A percentile compares a stretch with the other conserved stretches of the same genome.
phyloP scores from a whole-genome alignment of 2,888 invertebrate species.

The Thera britannica region DNA sequence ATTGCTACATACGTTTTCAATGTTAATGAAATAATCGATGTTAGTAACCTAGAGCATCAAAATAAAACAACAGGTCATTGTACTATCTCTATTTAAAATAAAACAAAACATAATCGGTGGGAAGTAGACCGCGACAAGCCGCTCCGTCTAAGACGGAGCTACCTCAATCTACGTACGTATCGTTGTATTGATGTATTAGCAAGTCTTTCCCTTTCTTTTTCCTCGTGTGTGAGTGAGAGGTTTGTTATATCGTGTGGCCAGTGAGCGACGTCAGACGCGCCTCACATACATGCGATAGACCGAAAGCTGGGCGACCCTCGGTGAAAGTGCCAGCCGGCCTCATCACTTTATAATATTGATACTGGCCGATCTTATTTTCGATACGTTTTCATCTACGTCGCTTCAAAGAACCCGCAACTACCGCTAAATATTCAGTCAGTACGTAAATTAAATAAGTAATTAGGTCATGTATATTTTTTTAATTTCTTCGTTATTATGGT shows the following conservation, averaged over 20 bases:
- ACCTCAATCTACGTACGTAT: slow-evolving; percentile 47
- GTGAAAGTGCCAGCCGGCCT: slow-evolving; percentile 77
- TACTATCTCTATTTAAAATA: slow-evolving; percentile 57
- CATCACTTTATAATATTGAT: slow-evolving; percentile 50
- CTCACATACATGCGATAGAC: slow-evolving; percentile 61
- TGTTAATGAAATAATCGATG: slow-evolving; percentile 1
- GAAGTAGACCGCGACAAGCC: slow-evolving; percentile 72
- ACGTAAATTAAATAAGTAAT: slow-evolving; percentile 3
- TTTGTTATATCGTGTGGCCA: slow-evolving; percentile 25
- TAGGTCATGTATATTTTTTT: slow-evolving; percentile 2
- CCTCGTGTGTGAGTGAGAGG: slow-evolving; percentile 62
- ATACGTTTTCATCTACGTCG: slow-evolving; percentile 30
- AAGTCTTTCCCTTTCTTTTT: slow-evolving; percentile 64
- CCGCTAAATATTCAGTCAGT: neutral
- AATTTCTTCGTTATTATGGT: neutral
- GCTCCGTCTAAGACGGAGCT: slow-evolving; percentile 49
- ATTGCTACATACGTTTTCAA: neutral
- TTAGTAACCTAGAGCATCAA: slow-evolving; percentile 43
- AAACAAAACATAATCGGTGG: slow-evolving; percentile 58
- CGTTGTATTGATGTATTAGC: slow-evolving; percentile 41
- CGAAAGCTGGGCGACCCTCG: slow-evolving; percentile 73
- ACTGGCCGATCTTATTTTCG: slow-evolving; percentile 41
- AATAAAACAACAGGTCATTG: slow-evolving; percentile 61
- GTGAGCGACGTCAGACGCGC: slow-evolving; percentile 52
- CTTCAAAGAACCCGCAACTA: slow-evolving; percentile 23